Percentiles rank a stretch among this genome's conserved stretches.
phyloP scores from a whole-genome alignment of 2,113 vertebrate species.

The Meleagris gallopavo region DNA sequence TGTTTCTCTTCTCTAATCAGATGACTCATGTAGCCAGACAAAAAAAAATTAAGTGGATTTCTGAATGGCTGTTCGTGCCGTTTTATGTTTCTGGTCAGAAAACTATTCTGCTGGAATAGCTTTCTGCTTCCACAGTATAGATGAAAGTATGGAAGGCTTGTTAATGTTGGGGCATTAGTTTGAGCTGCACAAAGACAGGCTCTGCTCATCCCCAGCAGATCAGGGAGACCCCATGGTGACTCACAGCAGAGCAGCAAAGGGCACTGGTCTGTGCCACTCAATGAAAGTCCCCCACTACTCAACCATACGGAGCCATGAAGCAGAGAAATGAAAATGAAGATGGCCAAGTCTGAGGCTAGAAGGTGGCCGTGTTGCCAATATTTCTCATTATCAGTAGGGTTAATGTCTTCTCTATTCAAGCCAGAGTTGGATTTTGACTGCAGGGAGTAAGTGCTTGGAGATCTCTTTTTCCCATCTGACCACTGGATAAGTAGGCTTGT shows the following conservation, averaged over 20 bases:
- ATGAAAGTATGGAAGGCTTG: not conserved
- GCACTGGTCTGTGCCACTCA: not conserved
- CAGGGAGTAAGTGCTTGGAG: not conserved
- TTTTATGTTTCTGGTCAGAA: not conserved
- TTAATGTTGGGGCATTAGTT: not conserved
- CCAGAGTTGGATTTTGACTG: not conserved
- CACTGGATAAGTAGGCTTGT: not conserved
- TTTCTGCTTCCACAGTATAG: not conserved
- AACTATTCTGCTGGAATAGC: not conserved
- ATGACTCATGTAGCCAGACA: not conserved
- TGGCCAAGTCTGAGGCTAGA: not conserved
- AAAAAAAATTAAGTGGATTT: not conserved
- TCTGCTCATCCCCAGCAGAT: not conserved
- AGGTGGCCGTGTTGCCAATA: not conserved
- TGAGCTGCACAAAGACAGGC: not conserved
- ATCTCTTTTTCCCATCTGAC: not conserved
- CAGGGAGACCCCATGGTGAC: not conserved
- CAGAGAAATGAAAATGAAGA: not conserved
- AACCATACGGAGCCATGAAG: fast-evolving
- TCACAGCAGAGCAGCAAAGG: not conserved
- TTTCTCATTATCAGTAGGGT: not conserved
- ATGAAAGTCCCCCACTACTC: not conserved
- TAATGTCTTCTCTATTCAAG: not conserved
- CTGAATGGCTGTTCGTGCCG: constrained; percentile 20
- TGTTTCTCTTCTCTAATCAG: not conserved